Evolutionary conservation across 2,888 invertebrate species (phyloP).

Genomic region (Dryobotodes eremita): DNA sequence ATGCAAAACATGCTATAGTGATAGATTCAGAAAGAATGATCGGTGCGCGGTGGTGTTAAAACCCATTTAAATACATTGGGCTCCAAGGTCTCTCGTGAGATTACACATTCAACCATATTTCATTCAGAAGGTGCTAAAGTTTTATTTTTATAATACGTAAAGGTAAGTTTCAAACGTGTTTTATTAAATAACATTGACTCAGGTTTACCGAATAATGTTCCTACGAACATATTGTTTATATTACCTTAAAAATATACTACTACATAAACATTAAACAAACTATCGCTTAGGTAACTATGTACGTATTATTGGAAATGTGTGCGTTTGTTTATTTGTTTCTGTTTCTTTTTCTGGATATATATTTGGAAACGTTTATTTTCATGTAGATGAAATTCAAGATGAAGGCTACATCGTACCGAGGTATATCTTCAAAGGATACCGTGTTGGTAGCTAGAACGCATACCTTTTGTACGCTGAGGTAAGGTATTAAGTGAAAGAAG

Average conservation of each 20-base stretch:
- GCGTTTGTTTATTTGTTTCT: conserved; percentile 54
- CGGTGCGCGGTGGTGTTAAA: conserved; percentile 15
- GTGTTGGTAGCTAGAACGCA: not conserved
- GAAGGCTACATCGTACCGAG: conserved; percentile 8
- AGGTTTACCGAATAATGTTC: conserved; percentile 71
- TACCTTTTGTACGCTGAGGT: not conserved
- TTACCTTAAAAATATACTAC: conserved; percentile 71
- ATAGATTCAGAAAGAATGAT: conserved; percentile 38
- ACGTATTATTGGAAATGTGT: conserved; percentile 51
- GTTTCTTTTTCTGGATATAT: conserved; percentile 52
- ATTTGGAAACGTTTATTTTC: conserved; percentile 49
- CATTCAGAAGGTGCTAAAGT: conserved; percentile 13
- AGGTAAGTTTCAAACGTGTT: conserved; percentile 70
- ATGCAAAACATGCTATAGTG: conserved; percentile 29
- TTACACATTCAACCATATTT: conserved; percentile 16
- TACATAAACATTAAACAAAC: conserved; percentile 75
- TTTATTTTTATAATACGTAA: conserved; percentile 44
- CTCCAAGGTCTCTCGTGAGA: conserved; percentile 23
- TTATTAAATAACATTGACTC: conserved; percentile 71
- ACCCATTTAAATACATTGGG: conserved; percentile 29
- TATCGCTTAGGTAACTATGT: conserved; percentile 51
- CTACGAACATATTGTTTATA: conserved; percentile 73
- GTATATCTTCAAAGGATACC: not conserved
- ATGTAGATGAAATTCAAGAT: conserved; percentile 16
- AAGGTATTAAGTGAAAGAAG: not conserved